A percentile compares a stretch with the other conserved stretches of the same genome.
Conservation (phyloP, 1,140 invertebrate species). For the Heterodera schachtii region DNA sequence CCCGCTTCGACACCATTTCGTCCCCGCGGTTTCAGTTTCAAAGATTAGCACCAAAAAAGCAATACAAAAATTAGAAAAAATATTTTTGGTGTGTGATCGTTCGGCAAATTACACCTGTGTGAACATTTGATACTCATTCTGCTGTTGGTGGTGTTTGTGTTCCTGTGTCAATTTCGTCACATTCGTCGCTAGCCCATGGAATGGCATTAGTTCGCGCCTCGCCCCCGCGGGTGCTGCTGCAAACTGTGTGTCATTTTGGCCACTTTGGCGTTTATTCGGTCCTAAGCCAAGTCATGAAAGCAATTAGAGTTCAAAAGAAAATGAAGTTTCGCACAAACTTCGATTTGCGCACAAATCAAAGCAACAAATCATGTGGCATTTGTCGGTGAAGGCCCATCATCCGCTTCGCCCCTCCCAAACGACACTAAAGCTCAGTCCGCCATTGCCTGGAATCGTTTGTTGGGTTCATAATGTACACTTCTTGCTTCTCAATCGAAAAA, state of each 20-base stretch:
- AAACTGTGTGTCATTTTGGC: neutral
- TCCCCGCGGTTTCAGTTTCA: too few species aligned
- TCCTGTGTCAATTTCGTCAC: too few species aligned
- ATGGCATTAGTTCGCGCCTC: too few species aligned
- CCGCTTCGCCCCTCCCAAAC: conserved; percentile 59
- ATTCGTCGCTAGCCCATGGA: too few species aligned
- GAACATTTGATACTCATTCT: too few species aligned
- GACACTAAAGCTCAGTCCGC: conserved; percentile 1
- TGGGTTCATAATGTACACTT: too few species aligned
- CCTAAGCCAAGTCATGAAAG: conserved; percentile 38
- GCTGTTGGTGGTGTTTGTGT: too few species aligned
- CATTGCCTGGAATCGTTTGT: neutral
- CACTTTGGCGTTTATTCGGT: neutral
- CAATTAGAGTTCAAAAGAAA: neutral
- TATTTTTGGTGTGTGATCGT: too few species aligned
- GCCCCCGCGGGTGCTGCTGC: too few species aligned
- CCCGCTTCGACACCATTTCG: neutral
- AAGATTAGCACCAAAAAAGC: too few species aligned
- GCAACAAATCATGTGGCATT: conserved; percentile 58
- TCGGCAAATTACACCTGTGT: too few species aligned
- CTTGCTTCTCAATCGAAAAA: conserved; percentile 48
- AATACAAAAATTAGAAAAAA: too few species aligned
- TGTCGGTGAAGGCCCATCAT: conserved; percentile 43
- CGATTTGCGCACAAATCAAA: conserved; percentile 52
- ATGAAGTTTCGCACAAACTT: neutral